Evolutionary conservation across 2,113 vertebrate genomes (phyloP).

Genomic region (Azemiops feae): DNA sequence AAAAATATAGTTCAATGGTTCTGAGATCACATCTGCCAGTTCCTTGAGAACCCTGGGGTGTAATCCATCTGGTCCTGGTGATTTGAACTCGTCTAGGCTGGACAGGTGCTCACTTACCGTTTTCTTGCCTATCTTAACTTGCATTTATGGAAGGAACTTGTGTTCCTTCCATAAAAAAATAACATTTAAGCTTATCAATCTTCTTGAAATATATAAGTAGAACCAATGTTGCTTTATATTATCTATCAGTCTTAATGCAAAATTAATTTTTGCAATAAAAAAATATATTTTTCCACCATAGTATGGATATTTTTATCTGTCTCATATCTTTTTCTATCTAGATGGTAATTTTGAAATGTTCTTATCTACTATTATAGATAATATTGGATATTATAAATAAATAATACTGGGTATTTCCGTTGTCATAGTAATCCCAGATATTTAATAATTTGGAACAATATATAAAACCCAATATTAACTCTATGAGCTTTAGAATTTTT

Average conservation of each 20-base stretch:
- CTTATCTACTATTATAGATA: background rate
- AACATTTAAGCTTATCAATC: background rate
- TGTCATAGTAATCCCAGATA: background rate
- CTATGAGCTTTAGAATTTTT: background rate
- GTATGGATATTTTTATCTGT: background rate
- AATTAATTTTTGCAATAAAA: background rate
- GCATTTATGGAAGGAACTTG: too few species aligned
- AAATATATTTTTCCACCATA: background rate
- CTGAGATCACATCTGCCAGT: too few species aligned
- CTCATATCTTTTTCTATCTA: background rate
- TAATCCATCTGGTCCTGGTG: too few species aligned
- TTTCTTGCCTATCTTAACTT: too few species aligned
- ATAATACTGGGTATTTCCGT: background rate
- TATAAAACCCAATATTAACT: background rate
- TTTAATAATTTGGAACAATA: background rate
- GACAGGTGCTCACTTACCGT: too few species aligned
- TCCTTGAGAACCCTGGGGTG: too few species aligned
- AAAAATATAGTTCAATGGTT: too few species aligned
- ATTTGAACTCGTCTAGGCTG: too few species aligned
- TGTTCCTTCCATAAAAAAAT: background rate
- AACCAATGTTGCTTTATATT: background rate
- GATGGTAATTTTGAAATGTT: background rate
- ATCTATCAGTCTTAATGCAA: background rate
- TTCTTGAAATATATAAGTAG: background rate
- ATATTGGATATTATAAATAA: background rate